Conservation (phyloP, 2,113 vertebrate species). For the Ictidomys tridecemlineatus region DNA sequence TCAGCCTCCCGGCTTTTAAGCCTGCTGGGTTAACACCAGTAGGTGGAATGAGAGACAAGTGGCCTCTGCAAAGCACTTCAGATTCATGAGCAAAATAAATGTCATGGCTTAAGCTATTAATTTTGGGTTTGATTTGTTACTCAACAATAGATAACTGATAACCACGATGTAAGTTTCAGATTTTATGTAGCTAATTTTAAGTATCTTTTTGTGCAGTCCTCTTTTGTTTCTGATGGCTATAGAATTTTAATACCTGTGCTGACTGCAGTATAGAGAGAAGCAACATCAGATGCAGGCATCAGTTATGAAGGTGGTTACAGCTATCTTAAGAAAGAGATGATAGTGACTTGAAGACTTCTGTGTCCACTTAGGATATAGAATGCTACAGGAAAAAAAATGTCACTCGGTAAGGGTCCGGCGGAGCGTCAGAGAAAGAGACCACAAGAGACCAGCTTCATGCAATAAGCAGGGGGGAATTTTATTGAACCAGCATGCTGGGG, state of each 20-base stretch:
- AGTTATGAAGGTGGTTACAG: neutral
- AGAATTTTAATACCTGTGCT: neutral
- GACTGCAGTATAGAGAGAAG: neutral
- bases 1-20: neutral
- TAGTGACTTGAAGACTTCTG: neutral
- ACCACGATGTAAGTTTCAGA: neutral
- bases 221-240: neutral
- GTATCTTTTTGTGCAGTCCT: neutral
- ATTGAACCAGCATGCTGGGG: too few species aligned
- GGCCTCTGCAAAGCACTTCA: neutral
- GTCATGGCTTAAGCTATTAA: neutral
- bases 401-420: too few species aligned
- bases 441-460: too few species aligned
- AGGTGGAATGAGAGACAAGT: neutral
- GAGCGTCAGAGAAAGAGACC: too few species aligned
- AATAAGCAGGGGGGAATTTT: too few species aligned
- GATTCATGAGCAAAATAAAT: conserved; percentile 5
- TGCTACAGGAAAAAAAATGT: conserved; percentile 3
- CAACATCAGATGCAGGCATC: neutral
- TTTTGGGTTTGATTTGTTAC: conserved; percentile 26
- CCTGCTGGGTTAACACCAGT: neutral
- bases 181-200: conserved; percentile 44
- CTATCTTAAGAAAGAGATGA: neutral
- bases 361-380: neutral
- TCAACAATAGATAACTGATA: neutral